Evolutionary conservation across 2,888 invertebrate genomes (phyloP).

Genomic region (Rhabditoides inermis): DNA sequence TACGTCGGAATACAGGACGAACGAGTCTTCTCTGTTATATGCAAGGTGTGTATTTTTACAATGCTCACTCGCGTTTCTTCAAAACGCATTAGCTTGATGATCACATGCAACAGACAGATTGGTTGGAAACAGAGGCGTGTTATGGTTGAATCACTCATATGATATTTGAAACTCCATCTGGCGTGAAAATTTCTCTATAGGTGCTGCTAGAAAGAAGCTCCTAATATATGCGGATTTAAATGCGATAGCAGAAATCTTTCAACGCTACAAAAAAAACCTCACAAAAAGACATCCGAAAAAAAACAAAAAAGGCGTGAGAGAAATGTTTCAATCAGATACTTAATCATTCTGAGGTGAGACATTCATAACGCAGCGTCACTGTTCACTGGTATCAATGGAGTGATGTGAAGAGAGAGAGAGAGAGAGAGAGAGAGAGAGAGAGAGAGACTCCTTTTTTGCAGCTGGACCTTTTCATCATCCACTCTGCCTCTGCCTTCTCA

Average conservation of each 20-base stretch:
- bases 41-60: conserved; percentile 29
- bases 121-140: not conserved
- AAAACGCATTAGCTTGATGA: not conserved
- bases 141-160: not conserved
- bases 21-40: conserved; percentile 30
- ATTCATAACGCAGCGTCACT: not conserved
- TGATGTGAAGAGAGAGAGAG: too few relatives aligned
- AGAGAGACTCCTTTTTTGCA: conserved; percentile 14
- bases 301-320: too few relatives aligned
- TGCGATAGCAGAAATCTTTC: too few relatives aligned
- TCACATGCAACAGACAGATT: not conserved
- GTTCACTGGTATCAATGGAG: not conserved
- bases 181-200: too few relatives aligned
- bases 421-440: too few relatives aligned
- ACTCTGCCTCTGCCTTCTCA: conserved; percentile 42
- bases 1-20: conserved; percentile 28
- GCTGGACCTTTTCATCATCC: conserved; percentile 44
- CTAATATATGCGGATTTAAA: too few relatives aligned
- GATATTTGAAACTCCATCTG: not conserved
- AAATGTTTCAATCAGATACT: too few relatives aligned
- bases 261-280: too few relatives aligned
- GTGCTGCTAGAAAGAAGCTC: too few relatives aligned
- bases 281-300: too few relatives aligned
- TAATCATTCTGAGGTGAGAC: too few relatives aligned
- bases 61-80: not conserved